phyloP scores from a whole-genome alignment of 2,888 invertebrate genomes.

The Entomobrya multifasciata region DNA sequence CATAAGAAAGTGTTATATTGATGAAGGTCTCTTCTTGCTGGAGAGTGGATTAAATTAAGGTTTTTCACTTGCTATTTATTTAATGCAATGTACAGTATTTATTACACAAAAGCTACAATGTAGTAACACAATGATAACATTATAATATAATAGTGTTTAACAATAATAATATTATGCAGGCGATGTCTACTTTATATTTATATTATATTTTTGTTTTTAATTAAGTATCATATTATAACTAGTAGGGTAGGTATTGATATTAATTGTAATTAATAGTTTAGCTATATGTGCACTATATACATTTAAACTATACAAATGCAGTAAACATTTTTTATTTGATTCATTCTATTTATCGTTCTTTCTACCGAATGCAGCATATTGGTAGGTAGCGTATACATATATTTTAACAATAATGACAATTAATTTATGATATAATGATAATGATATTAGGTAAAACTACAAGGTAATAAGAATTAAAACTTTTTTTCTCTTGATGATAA shows the following conservation, averaged over 20 bases:
- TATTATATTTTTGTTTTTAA: slow-evolving; percentile 1
- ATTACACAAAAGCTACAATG: slow-evolving; percentile 70
- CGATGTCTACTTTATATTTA: slow-evolving; percentile 49
- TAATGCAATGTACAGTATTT: slow-evolving; percentile 65
- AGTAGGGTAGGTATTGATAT: not conserved
- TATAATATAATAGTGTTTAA: slow-evolving; percentile 46
- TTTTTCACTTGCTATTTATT: slow-evolving; percentile 13
- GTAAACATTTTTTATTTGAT: slow-evolving; percentile 62
- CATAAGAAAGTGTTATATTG: too few relatives aligned
- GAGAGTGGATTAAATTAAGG: not conserved
- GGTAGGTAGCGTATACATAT: slow-evolving; percentile 34
- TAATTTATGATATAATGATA: not conserved
- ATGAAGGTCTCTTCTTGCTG: not conserved
- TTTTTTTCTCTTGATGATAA: not conserved
- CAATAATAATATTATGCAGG: slow-evolving; percentile 61
- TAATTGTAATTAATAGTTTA: slow-evolving; percentile 23
- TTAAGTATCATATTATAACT: slow-evolving; percentile 17
- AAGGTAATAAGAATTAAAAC: slow-evolving; percentile 22
- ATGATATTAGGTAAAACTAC: slow-evolving; percentile 20
- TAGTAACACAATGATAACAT: slow-evolving; percentile 48
- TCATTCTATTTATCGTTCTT: slow-evolving; percentile 34
- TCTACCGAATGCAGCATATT: slow-evolving; percentile 53
- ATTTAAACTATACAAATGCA: slow-evolving; percentile 49
- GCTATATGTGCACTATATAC: slow-evolving; percentile 35
- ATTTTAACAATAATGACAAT: not conserved